Evolutionary conservation across 2,113 vertebrate species (phyloP).

Genomic region (Microcebus griseorufus): DNA sequence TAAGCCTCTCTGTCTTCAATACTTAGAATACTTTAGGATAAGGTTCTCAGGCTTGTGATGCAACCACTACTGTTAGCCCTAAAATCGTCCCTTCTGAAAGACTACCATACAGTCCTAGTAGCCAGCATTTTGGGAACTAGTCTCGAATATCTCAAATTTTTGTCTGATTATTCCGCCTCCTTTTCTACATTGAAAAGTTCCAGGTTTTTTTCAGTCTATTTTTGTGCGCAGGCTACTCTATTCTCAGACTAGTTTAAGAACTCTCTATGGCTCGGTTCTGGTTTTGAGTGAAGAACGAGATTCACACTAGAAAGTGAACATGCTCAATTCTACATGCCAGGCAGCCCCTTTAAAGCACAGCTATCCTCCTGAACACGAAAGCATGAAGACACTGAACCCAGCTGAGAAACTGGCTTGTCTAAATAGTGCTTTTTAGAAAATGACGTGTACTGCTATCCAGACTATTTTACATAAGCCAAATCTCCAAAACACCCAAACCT

Average conservation of each 20-base stretch:
- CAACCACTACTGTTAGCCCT: not conserved
- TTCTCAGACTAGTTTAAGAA: not conserved
- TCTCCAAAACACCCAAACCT: not conserved
- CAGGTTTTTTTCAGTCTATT: not conserved
- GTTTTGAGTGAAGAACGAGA: not conserved
- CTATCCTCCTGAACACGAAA: not conserved
- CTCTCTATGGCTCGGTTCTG: not conserved
- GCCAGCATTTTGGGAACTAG: not conserved
- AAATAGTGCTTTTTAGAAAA: not conserved
- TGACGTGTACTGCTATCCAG: not conserved
- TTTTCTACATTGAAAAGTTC: not conserved
- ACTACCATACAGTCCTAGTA: not conserved
- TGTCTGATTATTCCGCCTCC: not conserved
- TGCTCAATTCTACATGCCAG: not conserved
- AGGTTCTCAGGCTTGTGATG: not conserved
- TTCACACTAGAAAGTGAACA: not conserved
- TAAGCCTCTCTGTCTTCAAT: not conserved
- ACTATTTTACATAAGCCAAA: not conserved
- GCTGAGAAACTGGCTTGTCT: not conserved
- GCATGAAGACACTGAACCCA: not conserved
- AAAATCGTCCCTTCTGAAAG: not conserved
- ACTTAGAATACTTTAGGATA: not conserved
- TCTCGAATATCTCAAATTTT: not conserved
- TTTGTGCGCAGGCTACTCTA: not conserved
- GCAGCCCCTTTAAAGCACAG: not conserved